These are phyloP conservation scores for Microcebus jonahi DNA, from an alignment of 2,113 vertebrate species.

Conservation along the genomic window DNA sequence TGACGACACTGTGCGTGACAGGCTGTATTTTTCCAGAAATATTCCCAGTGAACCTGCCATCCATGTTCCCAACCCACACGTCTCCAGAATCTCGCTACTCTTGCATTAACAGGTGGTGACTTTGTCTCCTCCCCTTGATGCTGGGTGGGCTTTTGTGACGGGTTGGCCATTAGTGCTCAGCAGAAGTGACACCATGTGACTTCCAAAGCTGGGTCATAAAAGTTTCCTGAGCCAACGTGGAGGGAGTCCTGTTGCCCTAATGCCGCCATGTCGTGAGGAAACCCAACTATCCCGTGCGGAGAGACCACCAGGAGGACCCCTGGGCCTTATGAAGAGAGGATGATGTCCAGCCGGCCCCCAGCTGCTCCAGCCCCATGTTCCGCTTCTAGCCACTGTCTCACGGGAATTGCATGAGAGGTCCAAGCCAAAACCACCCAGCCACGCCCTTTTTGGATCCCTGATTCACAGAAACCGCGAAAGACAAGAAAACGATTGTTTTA, in stretches of 20 bases:
- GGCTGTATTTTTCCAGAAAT: not conserved
- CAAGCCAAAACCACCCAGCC: not conserved
- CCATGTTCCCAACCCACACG: rapidly evolving
- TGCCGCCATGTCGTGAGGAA: not conserved
- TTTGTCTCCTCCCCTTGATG: not conserved
- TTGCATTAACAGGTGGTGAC: too few species aligned
- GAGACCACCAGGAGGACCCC: not conserved
- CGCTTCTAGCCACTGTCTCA: too few species aligned
- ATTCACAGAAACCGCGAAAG: not conserved
- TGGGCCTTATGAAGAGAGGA: not conserved
- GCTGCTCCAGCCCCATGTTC: not conserved
- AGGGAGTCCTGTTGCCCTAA: not conserved
- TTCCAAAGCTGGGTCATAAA: not conserved
- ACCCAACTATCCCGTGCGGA: not conserved
- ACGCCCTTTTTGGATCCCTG: not conserved
- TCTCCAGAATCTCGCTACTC: not conserved
- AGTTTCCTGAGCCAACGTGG: not conserved
- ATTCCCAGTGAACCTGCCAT: rapidly evolving
- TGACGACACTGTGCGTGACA: rapidly evolving
- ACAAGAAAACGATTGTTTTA: not conserved
- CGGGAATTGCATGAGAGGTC: not conserved
- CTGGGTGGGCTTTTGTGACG: not conserved
- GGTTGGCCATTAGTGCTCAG: too few species aligned
- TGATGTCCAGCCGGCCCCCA: rapidly evolving
- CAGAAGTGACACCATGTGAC: not conserved